These are phyloP conservation scores for Aeoliscus strigatus DNA, from an alignment of 2,797 vertebrate species.

Conservation along the genomic window DNA sequence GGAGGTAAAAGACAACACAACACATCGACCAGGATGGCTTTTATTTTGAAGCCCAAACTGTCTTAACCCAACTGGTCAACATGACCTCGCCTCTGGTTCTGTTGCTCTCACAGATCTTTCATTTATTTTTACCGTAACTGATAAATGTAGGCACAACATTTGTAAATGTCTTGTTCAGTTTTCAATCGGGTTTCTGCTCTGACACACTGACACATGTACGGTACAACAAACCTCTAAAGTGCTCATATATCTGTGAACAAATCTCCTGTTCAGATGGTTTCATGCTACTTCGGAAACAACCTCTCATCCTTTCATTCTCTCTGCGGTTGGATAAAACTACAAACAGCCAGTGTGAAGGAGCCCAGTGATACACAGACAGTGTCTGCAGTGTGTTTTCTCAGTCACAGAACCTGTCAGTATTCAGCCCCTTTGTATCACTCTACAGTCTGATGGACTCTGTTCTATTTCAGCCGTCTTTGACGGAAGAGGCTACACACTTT, in stretches of 20 bases:
- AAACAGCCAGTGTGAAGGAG: slow-evolving; percentile 1
- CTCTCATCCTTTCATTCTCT: slow-evolving; percentile 8
- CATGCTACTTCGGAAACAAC: slow-evolving; percentile 7
- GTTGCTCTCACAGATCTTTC: slow-evolving; percentile 9
- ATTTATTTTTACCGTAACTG: slow-evolving; percentile 8
- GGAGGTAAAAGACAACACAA: slow-evolving; percentile 41
- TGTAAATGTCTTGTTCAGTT: not conserved
- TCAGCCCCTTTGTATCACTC: too few species aligned
- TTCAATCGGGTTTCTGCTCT: not conserved
- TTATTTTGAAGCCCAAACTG: not conserved
- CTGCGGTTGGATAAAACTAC: slow-evolving; percentile 2
- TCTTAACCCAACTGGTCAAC: slow-evolving; percentile 20
- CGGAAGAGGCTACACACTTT: too few species aligned
- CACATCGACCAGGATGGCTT: not conserved
- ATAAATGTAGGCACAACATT: not conserved
- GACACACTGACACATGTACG: slow-evolving; percentile 12
- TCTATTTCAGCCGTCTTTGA: too few species aligned
- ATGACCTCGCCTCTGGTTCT: slow-evolving; percentile 32
- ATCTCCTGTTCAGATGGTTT: slow-evolving; percentile 3
- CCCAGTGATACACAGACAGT: too few species aligned
- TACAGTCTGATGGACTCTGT: too few species aligned
- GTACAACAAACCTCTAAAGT: slow-evolving; percentile 15
- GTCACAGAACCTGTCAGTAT: too few species aligned
- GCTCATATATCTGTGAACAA: slow-evolving; percentile 19
- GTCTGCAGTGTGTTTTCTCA: too few species aligned